These are phyloP conservation scores for Macaria notata DNA, from an alignment of 2,888 invertebrate genomes.

Conservation along the genomic window DNA sequence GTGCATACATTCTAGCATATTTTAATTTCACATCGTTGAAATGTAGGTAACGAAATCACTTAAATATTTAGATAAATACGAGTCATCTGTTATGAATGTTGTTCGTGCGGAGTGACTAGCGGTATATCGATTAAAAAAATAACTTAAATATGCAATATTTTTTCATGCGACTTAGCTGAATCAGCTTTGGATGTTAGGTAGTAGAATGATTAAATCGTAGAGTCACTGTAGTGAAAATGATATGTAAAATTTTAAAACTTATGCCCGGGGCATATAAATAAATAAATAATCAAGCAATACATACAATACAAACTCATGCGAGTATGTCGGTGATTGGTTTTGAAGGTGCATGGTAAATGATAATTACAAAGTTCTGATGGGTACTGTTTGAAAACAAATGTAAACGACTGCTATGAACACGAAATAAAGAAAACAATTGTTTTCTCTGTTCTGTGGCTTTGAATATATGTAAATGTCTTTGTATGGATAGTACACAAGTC, in stretches of 20 bases:
- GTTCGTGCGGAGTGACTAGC: constrained; percentile 41
- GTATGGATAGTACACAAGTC: no score
- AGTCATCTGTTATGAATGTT: constrained; percentile 40
- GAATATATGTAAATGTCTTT: no score
- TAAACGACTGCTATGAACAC: no score
- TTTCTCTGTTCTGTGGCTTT: no score
- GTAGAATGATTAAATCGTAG: constrained; percentile 51
- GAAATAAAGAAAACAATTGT: no score
- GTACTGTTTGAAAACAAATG: no score
- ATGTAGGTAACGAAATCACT: constrained; percentile 21
- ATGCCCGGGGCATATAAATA: constrained; percentile 27
- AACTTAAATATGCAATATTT: constrained; percentile 64
- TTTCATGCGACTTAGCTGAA: constrained; percentile 62
- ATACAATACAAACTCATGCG: constrained; percentile 19
- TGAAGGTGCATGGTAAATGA: constrained; percentile 18
- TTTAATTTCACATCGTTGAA: constrained; percentile 45
- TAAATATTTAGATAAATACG: constrained; percentile 22
- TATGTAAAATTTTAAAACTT: constrained; percentile 37
- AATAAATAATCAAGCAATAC: constrained; percentile 33
- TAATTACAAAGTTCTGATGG: no score
- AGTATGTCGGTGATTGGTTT: constrained; percentile 15
- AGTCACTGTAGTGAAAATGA: constrained; percentile 52
- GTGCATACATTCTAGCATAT: constrained; percentile 38
- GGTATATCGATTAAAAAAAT: constrained; percentile 38
- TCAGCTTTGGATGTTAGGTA: constrained; percentile 71